Base-by-base conservation (phyloP, 1,140 invertebrate genomes). In the Bombus cullumanus region DNA sequence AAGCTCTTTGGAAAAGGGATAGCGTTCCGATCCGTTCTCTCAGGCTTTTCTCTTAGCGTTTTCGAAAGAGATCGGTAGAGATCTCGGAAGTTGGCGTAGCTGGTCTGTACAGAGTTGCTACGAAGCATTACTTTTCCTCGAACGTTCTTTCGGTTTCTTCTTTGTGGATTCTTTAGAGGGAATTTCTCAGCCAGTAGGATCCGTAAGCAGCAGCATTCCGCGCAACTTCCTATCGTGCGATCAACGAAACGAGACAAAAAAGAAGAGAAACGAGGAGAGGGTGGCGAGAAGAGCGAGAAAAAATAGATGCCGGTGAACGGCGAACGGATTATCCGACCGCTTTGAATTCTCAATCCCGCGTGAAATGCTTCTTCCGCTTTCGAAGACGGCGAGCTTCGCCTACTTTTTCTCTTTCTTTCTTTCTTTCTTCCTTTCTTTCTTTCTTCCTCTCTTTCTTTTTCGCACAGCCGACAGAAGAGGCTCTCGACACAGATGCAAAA, bases 241-340 rank as follows among this genome's bases (percentile, higher is more conserved):
- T 47, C 59, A n/a, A 59, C 64, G 53, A 69, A 37, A 69, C 78
- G 41, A 66, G 64, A 31, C n/a, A 18, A n/a, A 39, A 4, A 12
- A 41, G 28, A n/a, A 39, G 2, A 1, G 37, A 39, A 3, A 41
- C 25, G 8, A 41, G 13, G 68, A 39, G 39, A 43, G 8, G 39
- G 8, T 10, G n/a, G 15, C n/a, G 72, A 15, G 15, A 66, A 66
- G n/a, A 43, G 72, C 3, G 41, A 22, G 72, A 73, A 31, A 74
- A 47, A 74, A 73, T 41, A 41, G 28, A 73, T 43, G 39, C 39
- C 72, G 72, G 41, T 3, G 41, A 74, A 72, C 39, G 22, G 71
- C 25, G 71, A 72, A 74, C 22, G 78, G 31, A 80, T 69, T 80
- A 80, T 80, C 66, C 78, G 43, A 80, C 41, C 64, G 64, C 64